Evolutionary conservation across 1,140 invertebrate genomes (phyloP).

Genomic region (Aporrectodea caliginosa): DNA sequence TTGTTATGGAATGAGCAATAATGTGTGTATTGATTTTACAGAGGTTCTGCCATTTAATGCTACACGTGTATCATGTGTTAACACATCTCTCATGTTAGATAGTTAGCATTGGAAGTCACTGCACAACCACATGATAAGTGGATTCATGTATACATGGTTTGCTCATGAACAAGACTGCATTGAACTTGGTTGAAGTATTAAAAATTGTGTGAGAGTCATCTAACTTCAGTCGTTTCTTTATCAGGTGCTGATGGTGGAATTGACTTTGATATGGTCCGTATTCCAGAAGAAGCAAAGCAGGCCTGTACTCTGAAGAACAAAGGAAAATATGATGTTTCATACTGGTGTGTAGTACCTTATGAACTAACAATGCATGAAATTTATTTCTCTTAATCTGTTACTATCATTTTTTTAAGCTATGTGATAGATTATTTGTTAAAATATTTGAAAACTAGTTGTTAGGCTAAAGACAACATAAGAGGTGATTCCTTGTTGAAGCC

Average conservation of each 20-base stretch:
- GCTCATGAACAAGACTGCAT: neutral
- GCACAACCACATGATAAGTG: neutral
- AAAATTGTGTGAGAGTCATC: neutral
- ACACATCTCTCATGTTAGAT: too few relatives aligned
- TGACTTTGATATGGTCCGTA: slow-evolving; percentile 54
- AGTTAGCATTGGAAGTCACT: neutral
- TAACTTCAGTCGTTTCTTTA: slow-evolving; percentile 12
- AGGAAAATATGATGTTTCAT: slow-evolving; percentile 56
- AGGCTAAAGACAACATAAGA: too few relatives aligned
- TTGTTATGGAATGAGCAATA: too few relatives aligned
- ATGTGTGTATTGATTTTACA: too few relatives aligned
- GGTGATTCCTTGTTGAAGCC: too few relatives aligned
- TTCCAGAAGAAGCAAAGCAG: slow-evolving; percentile 53
- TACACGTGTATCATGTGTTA: too few relatives aligned
- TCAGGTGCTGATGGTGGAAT: slow-evolving; percentile 54
- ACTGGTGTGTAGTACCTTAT: slow-evolving; percentile 53
- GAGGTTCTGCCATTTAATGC: too few relatives aligned
- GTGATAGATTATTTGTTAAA: too few relatives aligned
- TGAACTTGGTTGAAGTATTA: neutral
- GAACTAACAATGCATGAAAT: too few relatives aligned
- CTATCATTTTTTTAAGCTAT: too few relatives aligned
- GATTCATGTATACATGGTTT: neutral
- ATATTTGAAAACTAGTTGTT: too few relatives aligned
- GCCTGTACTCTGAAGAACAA: slow-evolving; percentile 55
- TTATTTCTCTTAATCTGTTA: too few relatives aligned